Evolutionary conservation across 23 tunicate species (phyloP).

Genomic region (Aplidium turbinatum): DNA sequence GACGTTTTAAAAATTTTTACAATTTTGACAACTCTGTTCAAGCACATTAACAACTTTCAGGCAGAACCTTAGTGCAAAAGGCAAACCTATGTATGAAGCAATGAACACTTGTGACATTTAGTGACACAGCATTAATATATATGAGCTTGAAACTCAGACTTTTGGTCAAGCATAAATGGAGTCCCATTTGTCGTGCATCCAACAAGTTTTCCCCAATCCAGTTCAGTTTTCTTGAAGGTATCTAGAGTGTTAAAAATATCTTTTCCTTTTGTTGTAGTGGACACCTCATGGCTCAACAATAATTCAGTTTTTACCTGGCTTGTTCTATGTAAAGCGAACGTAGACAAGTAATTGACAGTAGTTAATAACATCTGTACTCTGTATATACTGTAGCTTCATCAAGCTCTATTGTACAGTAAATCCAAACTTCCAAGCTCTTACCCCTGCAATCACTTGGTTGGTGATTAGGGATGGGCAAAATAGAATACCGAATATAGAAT

Average conservation of each 20-base stretch:
- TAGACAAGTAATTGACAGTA: constrained; percentile 16
- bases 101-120: constrained; percentile 20
- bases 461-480: too few species aligned
- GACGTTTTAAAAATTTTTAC: constrained; percentile 40
- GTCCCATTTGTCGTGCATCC: constrained; percentile 1
- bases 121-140: constrained; percentile 32
- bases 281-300: neutral
- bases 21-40: constrained; percentile 34
- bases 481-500: too few species aligned
- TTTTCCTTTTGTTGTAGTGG: constrained; percentile 25
- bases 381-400: constrained; percentile 18
- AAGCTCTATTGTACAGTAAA: constrained; percentile 21
- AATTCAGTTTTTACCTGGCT: constrained; percentile 6
- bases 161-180: constrained; percentile 39
- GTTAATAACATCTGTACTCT: constrained; percentile 24
- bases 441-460: constrained; percentile 27
- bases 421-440: constrained; percentile 13
- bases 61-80: constrained; percentile 38
- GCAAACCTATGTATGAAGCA: constrained; percentile 30
- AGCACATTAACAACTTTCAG: constrained; percentile 33
- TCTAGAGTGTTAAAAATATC: constrained; percentile 23
- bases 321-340: neutral
- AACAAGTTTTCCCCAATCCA: constrained; percentile 30
- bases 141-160: constrained; percentile 36
- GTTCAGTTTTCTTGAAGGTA: constrained; percentile 15